Percentiles rank a stretch among this genome's conserved stretches.
These are phyloP conservation scores for Microtus richardsoni DNA, from an alignment of 2,113 vertebrate species.

Conservation along the genomic window DNA sequence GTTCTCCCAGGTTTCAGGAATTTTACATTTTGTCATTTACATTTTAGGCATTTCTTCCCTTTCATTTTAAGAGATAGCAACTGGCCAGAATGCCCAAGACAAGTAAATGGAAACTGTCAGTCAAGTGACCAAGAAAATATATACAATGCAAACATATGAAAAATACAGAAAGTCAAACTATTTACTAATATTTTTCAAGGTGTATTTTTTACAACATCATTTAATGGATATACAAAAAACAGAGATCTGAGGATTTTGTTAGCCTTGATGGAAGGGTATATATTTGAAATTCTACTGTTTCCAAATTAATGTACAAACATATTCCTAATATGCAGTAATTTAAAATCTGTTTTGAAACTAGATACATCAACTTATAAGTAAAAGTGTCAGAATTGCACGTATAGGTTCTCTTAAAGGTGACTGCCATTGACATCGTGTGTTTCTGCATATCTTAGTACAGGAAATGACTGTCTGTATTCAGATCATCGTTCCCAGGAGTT, in stretches of 20 bases:
- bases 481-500: neutral
- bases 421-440: neutral
- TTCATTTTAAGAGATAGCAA: neutral
- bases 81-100: neutral
- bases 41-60: neutral
- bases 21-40: neutral
- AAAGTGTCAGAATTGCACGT: neutral
- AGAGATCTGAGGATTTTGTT: no score
- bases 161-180: neutral
- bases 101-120: neutral
- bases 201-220: neutral
- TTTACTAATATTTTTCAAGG: neutral
- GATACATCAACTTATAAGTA: neutral
- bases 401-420: neutral
- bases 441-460: neutral
- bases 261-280: neutral
- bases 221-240: neutral
- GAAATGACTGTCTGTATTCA: neutral
- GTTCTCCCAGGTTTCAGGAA: neutral
- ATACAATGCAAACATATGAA: neutral
- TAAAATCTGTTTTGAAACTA: neutral
- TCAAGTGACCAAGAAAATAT: neutral
- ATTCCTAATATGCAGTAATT: neutral
- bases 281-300: neutral
- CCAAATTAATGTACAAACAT: neutral